Base-by-base conservation (phyloP, 2,888 invertebrate species). In the Pyrrhia umbra region DNA sequence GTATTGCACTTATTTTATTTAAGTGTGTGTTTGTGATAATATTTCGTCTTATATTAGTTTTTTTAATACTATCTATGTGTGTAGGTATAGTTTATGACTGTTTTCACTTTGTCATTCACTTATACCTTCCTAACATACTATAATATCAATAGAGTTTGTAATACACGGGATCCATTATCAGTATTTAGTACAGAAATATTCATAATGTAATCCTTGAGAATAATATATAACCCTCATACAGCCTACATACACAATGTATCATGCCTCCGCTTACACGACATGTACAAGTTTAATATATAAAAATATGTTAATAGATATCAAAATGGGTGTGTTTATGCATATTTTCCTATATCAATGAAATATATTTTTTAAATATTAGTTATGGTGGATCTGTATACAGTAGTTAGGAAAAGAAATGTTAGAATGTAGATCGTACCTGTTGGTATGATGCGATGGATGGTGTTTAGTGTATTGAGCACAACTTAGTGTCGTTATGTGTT, bases 341-440 rank as follows among this genome's bases (percentile, higher is more conserved):
- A 89, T 90, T 88, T 87, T 88, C 85, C 79, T 86, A 87, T 85
- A 84, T 83, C 80, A 85, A 90, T 88, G 86, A 85, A 90, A 85
- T 93, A 92, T 93, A 94, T 94, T 93, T 94, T 94, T 93, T 82
- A 89, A 88, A 86, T 79, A 77, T 84, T 85, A 84, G 82, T 75
- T 76, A 77, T 63, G 84, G 77, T 85, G 84, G 84, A 82, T 82
- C 75, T 77, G 84, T 88, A 84, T 87, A 88, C 84, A 87, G 86
- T 91, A 92, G 91, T 79, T 90, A 90, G 90, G 89, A 84, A 80
- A 85, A 85, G 80, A 79, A 85, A 87, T 82, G 84, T 87, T 80
- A 76, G 68, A n/a, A 56, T 57, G 63, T 78, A 78, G 76, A 63
- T 55, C 47, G 54, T 75, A 63, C 57, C 62, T 57, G 78, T 57